Conservation (phyloP, 2,797 vertebrate species). For the Danio jaintianensis region DNA sequence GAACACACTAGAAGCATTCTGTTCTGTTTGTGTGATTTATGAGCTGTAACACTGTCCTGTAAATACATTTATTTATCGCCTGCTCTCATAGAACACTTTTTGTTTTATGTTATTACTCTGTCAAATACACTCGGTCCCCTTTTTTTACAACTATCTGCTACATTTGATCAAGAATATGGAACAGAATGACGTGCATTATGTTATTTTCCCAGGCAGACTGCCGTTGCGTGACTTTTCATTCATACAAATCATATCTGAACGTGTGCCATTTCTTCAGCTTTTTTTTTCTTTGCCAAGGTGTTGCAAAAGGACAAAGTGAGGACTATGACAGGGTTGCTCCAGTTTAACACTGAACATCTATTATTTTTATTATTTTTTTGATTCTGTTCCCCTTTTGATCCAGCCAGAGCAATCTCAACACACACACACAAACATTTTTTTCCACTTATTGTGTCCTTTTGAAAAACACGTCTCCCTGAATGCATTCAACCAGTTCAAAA, state of each 20-base stretch:
- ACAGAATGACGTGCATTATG: neutral
- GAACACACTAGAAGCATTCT: neutral
- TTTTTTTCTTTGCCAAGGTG: neutral
- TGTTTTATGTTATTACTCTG: neutral
- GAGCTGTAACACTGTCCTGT: neutral
- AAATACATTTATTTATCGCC: neutral
- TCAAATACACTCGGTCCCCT: neutral
- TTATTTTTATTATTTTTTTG: neutral
- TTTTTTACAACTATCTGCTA: neutral
- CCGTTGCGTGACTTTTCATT: constrained; percentile 22
- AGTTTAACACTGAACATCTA: neutral
- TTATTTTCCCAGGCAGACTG: neutral
- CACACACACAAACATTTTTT: constrained; percentile 42
- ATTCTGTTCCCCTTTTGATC: constrained; percentile 22
- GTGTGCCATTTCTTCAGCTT: neutral
- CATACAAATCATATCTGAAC: neutral
- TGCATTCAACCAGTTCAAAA: constrained; percentile 33
- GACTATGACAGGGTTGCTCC: neutral
- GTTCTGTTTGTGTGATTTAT: neutral
- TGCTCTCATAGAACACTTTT: neutral
- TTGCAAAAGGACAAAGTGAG: neutral
- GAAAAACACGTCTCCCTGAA: constrained; percentile 26
- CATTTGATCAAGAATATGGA: constrained; percentile 21
- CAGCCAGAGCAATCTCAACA: constrained; percentile 22
- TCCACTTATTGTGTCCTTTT: constrained; percentile 47